These are phyloP conservation scores for Odontamblyopus lacepedii DNA, from an alignment of 2,797 vertebrate species.

Conservation along the genomic window DNA sequence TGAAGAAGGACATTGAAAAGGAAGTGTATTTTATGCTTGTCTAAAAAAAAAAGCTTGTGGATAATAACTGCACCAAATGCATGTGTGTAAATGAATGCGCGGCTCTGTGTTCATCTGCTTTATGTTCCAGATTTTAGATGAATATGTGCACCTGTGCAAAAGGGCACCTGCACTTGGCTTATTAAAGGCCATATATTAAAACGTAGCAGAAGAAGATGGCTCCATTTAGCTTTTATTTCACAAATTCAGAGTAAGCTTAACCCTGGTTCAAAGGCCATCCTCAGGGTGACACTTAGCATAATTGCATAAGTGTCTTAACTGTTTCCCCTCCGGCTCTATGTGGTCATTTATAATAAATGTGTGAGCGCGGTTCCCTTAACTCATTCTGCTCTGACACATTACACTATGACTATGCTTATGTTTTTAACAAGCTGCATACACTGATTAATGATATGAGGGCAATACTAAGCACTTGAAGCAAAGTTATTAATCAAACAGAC, in stretches of 20 bases:
- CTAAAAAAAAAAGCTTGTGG: conserved; percentile 55
- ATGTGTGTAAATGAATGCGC: conserved; percentile 66
- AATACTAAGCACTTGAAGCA: conserved; percentile 75
- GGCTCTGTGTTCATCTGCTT: conserved; percentile 72
- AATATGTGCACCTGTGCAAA: conserved; percentile 70
- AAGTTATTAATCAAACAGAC: conserved; percentile 72
- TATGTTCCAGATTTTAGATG: conserved; percentile 76
- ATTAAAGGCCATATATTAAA: conserved; percentile 83
- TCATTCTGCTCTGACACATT: conserved; percentile 73
- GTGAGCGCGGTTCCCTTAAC: conserved; percentile 69
- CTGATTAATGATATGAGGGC: conserved; percentile 78
- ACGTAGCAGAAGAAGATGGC: conserved; percentile 69
- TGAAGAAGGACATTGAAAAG: conserved; percentile 43
- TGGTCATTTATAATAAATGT: conserved; percentile 80
- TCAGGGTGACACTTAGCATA: conserved; percentile 84
- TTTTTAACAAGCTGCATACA: conserved; percentile 79
- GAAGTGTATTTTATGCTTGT: conserved; percentile 53
- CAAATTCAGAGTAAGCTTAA: conserved; percentile 81
- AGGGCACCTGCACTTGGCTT: conserved; percentile 77
- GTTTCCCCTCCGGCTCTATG: conserved; percentile 76
- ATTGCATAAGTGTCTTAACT: conserved; percentile 85
- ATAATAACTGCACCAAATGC: conserved; percentile 74
- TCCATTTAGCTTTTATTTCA: conserved; percentile 84
- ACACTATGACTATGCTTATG: conserved; percentile 74
- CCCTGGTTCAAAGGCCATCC: conserved; percentile 78